phyloP scores from a whole-genome alignment of 2,888 invertebrate species.

The Parapristionchus giblindavisi region DNA sequence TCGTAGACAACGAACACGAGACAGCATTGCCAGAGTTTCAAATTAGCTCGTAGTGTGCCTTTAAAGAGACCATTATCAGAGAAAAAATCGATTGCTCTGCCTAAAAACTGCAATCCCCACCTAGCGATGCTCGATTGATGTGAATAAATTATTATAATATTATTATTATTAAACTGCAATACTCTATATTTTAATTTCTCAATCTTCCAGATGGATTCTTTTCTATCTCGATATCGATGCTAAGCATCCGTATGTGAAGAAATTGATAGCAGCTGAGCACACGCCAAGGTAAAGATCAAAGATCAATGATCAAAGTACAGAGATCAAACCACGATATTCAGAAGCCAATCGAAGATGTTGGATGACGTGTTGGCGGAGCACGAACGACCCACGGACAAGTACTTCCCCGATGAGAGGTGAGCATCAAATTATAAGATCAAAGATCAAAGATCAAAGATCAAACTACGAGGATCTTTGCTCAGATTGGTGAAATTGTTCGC shows the following conservation, averaged over 20 bases:
- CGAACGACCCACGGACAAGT: constrained; percentile 27
- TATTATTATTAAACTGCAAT: too few relatives aligned
- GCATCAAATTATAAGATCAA: background rate
- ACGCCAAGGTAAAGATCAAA: constrained; percentile 44
- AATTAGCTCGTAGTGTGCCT: too few relatives aligned
- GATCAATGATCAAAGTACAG: constrained; percentile 14
- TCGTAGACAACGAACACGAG: too few relatives aligned
- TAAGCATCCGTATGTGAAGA: constrained; percentile 55
- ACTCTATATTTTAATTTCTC: background rate
- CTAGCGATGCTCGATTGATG: too few relatives aligned
- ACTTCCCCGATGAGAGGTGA: constrained; percentile 34
- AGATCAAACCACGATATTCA: too few relatives aligned
- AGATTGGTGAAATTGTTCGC: constrained; percentile 18
- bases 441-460: constrained; percentile 21
- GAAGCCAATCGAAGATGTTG: constrained; percentile 24
- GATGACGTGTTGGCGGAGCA: background rate
- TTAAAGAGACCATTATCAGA: background rate
- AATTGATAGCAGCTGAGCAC: constrained; percentile 60
- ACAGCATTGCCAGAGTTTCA: background rate
- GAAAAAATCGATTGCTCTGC: background rate
- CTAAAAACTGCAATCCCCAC: too few relatives aligned
- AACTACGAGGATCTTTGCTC: background rate
- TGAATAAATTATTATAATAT: too few relatives aligned
- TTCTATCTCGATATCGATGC: constrained; percentile 64
- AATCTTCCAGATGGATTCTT: constrained; percentile 51